These are phyloP conservation scores for Forbesichthys papilliferus DNA, from an alignment of 2,113 vertebrate species.

Conservation along the genomic window DNA sequence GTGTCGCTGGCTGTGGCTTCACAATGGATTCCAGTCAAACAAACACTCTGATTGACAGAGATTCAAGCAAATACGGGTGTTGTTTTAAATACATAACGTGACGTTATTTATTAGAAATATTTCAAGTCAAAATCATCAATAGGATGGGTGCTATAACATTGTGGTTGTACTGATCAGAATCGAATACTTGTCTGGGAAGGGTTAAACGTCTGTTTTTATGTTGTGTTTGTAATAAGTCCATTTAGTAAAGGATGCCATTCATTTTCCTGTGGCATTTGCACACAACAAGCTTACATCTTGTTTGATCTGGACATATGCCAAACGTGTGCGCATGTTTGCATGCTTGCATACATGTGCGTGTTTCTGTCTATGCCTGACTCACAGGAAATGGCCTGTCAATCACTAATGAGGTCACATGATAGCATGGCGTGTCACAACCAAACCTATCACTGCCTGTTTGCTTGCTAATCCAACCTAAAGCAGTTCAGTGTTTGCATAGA, in stretches of 20 bases:
- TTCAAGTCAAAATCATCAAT: too few species aligned
- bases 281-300: constrained; percentile 28
- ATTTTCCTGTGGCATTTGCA: constrained; percentile 37
- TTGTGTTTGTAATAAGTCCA: constrained; percentile 6
- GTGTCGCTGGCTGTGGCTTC: background rate
- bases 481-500: too few species aligned
- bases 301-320: constrained; percentile 48
- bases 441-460: background rate
- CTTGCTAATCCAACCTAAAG: background rate
- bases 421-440: background rate
- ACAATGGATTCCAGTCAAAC: background rate
- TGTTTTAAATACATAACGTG: too few species aligned
- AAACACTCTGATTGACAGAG: constrained; percentile 11
- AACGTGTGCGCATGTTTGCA: constrained; percentile 3
- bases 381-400: background rate
- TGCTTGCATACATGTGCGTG: background rate
- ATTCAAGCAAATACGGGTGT: background rate
- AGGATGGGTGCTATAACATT: too few species aligned
- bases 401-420: constrained; percentile 5
- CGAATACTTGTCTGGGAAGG: too few species aligned
- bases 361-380: background rate
- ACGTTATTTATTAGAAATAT: too few species aligned
- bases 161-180: too few species aligned
- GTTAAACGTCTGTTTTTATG: too few species aligned
- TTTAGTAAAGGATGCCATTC: constrained; percentile 41